A percentile compares a stretch with the other conserved stretches of the same genome.
These are phyloP conservation scores for Trachurus trachurus DNA, from an alignment of 2,797 vertebrate genomes.

Conservation along the genomic window DNA sequence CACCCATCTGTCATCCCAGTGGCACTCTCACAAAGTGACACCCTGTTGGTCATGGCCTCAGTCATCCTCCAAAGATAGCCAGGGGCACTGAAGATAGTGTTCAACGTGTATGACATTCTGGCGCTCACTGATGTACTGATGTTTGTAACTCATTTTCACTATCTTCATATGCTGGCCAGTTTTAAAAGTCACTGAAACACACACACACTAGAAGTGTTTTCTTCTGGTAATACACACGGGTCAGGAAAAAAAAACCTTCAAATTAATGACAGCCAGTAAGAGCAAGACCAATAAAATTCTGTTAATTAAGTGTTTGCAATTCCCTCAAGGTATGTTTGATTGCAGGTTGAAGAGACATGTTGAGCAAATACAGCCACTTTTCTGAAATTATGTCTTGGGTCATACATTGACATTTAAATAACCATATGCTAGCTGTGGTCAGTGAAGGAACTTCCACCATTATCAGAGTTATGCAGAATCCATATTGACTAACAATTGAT, in stretches of 20 bases:
- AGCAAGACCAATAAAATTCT: slow-evolving; percentile 37
- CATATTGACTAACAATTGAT: neutral
- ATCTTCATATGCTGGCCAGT: slow-evolving; percentile 4
- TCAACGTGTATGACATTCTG: slow-evolving; percentile 38
- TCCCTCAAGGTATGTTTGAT: slow-evolving; percentile 34
- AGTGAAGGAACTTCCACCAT: neutral
- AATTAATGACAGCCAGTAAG: slow-evolving; percentile 32
- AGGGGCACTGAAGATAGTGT: slow-evolving; percentile 37
- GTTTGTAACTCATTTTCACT: slow-evolving; percentile 22
- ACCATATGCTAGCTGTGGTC: neutral
- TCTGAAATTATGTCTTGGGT: slow-evolving; percentile 21
- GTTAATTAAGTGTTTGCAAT: slow-evolving; percentile 31
- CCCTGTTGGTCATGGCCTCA: slow-evolving; percentile 62
- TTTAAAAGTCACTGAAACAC: slow-evolving; percentile 27
- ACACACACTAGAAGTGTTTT: slow-evolving; percentile 18
- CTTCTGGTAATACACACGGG: neutral
- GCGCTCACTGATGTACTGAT: slow-evolving; percentile 12
- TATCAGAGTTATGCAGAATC: neutral
- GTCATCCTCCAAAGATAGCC: slow-evolving; percentile 48
- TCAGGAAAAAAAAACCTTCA: slow-evolving; percentile 25
- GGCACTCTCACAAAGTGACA: slow-evolving; percentile 67
- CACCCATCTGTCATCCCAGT: slow-evolving; percentile 72
- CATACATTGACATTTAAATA: slow-evolving; percentile 15
- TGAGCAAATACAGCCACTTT: slow-evolving; percentile 14
- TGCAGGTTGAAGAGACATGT: slow-evolving; percentile 37